Percentiles rank a stretch among this genome's conserved stretches.
phyloP scores from a whole-genome alignment of 1,140 invertebrate genomes.

The Muscidifurax raptorellus region DNA sequence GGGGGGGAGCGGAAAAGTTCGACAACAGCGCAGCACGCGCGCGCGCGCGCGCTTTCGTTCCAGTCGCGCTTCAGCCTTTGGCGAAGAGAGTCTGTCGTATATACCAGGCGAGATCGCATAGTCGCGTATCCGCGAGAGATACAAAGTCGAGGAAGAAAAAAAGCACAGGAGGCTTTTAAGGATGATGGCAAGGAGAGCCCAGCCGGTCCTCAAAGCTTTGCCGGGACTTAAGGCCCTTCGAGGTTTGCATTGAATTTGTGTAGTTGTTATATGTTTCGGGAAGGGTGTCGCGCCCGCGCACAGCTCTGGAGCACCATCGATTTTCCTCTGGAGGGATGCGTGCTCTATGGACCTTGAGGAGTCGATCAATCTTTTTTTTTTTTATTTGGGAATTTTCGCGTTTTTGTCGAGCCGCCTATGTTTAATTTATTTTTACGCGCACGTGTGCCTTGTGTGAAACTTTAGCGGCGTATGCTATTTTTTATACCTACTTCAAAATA shows the following conservation, averaged over 20 bases:
- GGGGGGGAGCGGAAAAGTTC: neutral
- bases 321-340: neutral
- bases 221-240: conserved; percentile 28
- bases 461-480: too few species aligned
- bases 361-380: too few species aligned
- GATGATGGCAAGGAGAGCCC: conserved; percentile 47
- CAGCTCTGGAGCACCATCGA: conserved; percentile 7
- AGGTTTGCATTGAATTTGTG: neutral
- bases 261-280: neutral
- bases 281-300: neutral
- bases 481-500: neutral
- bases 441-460: too few species aligned
- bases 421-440: too few species aligned
- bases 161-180: neutral
- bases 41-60: neutral
- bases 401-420: too few species aligned
- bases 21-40: neutral
- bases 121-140: neutral
- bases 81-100: neutral
- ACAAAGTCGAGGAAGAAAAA: neutral
- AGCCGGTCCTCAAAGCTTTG: conserved; percentile 11
- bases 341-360: neutral
- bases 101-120: neutral
- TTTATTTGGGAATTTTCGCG: neutral
- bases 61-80: neutral